Base-by-base conservation (phyloP, 2,888 invertebrate species). In the Frankliniella fusca region DNA sequence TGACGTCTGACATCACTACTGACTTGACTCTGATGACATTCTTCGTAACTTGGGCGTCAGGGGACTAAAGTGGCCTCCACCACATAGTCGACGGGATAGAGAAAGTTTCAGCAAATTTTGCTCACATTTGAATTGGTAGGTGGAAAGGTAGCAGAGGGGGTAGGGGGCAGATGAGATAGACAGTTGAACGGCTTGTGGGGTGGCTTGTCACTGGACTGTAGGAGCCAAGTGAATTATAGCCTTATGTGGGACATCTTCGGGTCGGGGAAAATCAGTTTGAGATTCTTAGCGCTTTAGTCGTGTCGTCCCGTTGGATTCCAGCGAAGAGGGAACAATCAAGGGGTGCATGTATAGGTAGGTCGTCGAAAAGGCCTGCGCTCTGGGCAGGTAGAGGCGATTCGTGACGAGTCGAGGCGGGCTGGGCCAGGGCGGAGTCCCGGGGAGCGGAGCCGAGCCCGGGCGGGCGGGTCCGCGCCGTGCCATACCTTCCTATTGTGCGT, bases 231-330 rank as follows among this genome's bases (percentile, higher is more conserved):
- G 70, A 76, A 76, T 76, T 76, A 76, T 76, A 76, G 70, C 70
- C 70, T 76, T 76, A 76, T 76, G 70, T 76, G 70, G 70, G 70
- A 76, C 70, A 76, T 76, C 70, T 76, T 76, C 12, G 70, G 70
- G 70, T 70, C 70, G 70, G 70, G 70, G 70, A 76, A 76, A 76
- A 76, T 76, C 70, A 76, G 70, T 76, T 76, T 76, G 70, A 76
- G 70, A 76, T 76, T 76, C 70, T 76, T 76, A 76, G 70, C 70
- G 70, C 70, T 76, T 76, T 23, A 7, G 61, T 61, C 61, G 61
- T 61, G n/a, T 61, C 70, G 70, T 76, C 70, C 70, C 70, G 70
- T 76, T 76, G 70, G 70, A 76, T 76, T 76, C 70, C 70, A 12
- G 70, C 23, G 70, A 76, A 76, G 70, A 70, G 70, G 70, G 70